Percentiles rank a stretch among this genome's conserved stretches.
Conservation (phyloP, 2,888 invertebrate genomes). For the Sycophila texana region DNA sequence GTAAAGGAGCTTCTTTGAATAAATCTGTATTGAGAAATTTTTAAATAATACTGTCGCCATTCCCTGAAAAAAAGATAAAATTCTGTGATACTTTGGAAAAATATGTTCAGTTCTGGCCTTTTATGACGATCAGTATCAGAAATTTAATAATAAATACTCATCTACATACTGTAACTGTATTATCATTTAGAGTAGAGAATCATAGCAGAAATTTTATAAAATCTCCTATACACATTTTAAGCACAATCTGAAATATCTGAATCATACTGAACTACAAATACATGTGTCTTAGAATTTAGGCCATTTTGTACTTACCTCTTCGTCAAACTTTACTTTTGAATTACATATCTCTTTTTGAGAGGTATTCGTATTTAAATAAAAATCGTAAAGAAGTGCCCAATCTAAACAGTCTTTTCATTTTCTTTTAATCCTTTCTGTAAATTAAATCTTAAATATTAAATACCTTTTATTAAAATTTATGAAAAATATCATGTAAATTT, state of each 20-base stretch:
- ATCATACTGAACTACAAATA: slow-evolving; percentile 35
- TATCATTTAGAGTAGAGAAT: slow-evolving; percentile 34
- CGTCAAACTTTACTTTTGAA: slow-evolving; percentile 59
- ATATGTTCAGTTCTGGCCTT: slow-evolving; percentile 56
- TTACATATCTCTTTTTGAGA: slow-evolving; percentile 51
- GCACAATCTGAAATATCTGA: slow-evolving; percentile 42
- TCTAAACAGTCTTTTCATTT: slow-evolving; percentile 7
- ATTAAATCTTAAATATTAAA: too few species aligned
- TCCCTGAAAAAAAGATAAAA: slow-evolving; percentile 48
- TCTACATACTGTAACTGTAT: slow-evolving; percentile 34
- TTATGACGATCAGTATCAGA: slow-evolving; percentile 46
- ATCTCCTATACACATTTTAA: slow-evolving; percentile 42
- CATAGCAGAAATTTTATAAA: slow-evolving; percentile 45
- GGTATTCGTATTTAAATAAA: slow-evolving; percentile 48
- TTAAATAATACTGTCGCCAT: slow-evolving; percentile 41
- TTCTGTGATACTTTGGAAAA: slow-evolving; percentile 61
- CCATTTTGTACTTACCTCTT: slow-evolving; percentile 72
- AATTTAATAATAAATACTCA: slow-evolving; percentile 51
- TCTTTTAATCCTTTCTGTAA: not conserved
- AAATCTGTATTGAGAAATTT: slow-evolving; percentile 39
- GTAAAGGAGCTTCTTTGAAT: slow-evolving; percentile 44
- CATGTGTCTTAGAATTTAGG: slow-evolving; percentile 63
- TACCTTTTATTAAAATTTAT: too few species aligned
- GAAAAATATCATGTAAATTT: too few species aligned
- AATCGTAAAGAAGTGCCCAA: slow-evolving; percentile 38